These are phyloP conservation scores for Amphipoea oculea DNA, from an alignment of 2,888 invertebrate genomes.

Conservation along the genomic window DNA sequence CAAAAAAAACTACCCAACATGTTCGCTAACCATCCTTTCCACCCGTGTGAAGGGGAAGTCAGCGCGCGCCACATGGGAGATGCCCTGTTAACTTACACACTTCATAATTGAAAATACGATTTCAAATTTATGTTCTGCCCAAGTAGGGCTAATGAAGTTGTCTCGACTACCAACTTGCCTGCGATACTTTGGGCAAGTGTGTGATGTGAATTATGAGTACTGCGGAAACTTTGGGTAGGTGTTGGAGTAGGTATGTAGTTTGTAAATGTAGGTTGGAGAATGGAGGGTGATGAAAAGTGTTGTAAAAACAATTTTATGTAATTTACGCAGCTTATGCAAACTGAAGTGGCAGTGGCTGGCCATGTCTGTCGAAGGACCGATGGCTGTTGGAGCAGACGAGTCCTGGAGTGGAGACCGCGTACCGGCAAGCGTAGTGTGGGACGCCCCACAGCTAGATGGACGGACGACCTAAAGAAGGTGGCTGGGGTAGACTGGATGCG, in stretches of 20 bases:
- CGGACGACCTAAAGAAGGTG: no score
- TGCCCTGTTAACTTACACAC: constrained; percentile 72
- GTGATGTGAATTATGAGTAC: constrained; percentile 32
- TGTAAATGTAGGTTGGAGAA: constrained; percentile 1
- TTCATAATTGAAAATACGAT: constrained; percentile 83
- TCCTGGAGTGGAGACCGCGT: no score
- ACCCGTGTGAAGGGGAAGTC: constrained; percentile 60
- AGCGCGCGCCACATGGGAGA: constrained; percentile 71
- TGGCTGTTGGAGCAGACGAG: no score
- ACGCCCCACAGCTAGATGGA: no score
- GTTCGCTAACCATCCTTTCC: constrained; percentile 8
- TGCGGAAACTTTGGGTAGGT: constrained; percentile 15
- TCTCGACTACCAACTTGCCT: constrained; percentile 48
- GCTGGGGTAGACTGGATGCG: no score
- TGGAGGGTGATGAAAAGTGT: background rate
- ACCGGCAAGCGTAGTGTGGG: no score
- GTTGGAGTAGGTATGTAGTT: background rate
- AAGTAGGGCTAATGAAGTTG: constrained; percentile 66
- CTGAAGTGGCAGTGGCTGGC: no score
- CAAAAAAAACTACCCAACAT: background rate
- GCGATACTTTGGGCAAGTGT: constrained; percentile 31
- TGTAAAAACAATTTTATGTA: background rate
- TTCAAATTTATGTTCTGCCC: constrained; percentile 77
- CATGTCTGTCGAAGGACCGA: no score
- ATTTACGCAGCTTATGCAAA: no score